Evolutionary conservation across 2,888 invertebrate species (phyloP), one percentile per base, ranked within the genome.

Genomic region (Thymelicus lineola): DNA sequence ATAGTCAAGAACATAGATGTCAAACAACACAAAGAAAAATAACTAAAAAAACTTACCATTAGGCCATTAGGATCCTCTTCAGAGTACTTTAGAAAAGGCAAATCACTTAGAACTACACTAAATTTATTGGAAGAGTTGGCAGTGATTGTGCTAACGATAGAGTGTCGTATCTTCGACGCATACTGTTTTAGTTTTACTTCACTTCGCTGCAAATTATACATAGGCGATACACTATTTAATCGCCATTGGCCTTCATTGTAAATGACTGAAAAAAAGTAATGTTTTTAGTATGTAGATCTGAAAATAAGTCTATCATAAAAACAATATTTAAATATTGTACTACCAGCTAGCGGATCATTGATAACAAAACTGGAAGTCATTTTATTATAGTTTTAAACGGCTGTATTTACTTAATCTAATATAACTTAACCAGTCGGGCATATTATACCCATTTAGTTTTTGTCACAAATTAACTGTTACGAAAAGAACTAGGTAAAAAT

Each of bases 201-300:
- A 74, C 74, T 77, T 69, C 89, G 90, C 50, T 86, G 79, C 62
- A 94, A 82, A 71, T 89, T 87, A 71, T 84, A 82, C 66, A 94
- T 75, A 6, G 93, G 92, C 7, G 94, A 91, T 1, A 93, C 88
- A 75, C 83, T 87, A 75, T 79, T 82, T 42, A 93, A 28, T 60
- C 85, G 82, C 93, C 93, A 93, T 53, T 83, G 80, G 0, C 86
- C 84, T 82, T 93, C 91, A 73, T 90, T 89, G 73, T 89, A 92
- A 71, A 93, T 90, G 9, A 82, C 93, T 93, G 79, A 28, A 80
- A 85, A 78, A 68, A 53, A 48, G 20, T 67, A 60, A 62, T n/a
- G 12, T 20, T 53, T 53, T 10, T 42, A 12, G 7, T 42, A 10
- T 3, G 10, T 42, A 42, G 12, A 42, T 42, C 42, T 4, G 12